Base-by-base conservation (phyloP, 1,140 invertebrate species). In the Littorina saxatilis region DNA sequence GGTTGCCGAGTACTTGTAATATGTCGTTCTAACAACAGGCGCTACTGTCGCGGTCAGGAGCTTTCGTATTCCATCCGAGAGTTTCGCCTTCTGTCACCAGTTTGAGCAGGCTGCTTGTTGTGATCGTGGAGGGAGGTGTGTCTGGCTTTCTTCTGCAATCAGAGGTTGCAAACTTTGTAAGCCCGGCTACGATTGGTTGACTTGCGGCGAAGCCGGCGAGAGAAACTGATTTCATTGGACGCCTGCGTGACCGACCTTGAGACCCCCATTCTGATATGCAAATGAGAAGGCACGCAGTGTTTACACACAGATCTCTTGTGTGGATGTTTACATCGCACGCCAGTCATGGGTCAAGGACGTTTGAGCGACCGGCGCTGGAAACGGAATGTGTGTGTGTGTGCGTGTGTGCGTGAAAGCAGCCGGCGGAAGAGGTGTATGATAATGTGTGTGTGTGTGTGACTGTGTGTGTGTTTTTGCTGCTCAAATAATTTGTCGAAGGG, bases 281-380 rank as follows among this genome's bases (percentile, higher is more conserved):
- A 58, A 58, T 66, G 55, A 40, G 32, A 37, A n/a, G 58, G 35
- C 39, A 43, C n/a, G 76, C 39, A 13, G 55, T 52, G 66, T 37
- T 68, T 68, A 68, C 66, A 66, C 11, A 66, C n/a, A 20, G 32
- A 66, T 47, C 43, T 47, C n/a, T n/a, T n/a, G n/a, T n/a, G n/a
- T 77, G 1, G 75, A 32, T 82, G 81, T 82, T 82, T 82, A 82
- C 81, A 58, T 70, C 81, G 47, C 39, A 29, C 29, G 61, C 70
- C n/a, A n/a, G n/a, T 82, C 52, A 17, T 82, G 50, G 63, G 81
- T 82, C 81, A 68, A 82, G 81, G 81, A 61, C 81, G 68, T 52
- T 35, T 35, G 43, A 15, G 70, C 55, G 32, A 40, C 29, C 55
- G 63, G 3, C 29, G 13, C 27, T 20, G 37, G 17, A 47, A 17